A percentile compares a stretch with the other conserved stretches of the same genome.
phyloP scores from a whole-genome alignment of 2,888 invertebrate species.

The Drosophila longiperda region DNA sequence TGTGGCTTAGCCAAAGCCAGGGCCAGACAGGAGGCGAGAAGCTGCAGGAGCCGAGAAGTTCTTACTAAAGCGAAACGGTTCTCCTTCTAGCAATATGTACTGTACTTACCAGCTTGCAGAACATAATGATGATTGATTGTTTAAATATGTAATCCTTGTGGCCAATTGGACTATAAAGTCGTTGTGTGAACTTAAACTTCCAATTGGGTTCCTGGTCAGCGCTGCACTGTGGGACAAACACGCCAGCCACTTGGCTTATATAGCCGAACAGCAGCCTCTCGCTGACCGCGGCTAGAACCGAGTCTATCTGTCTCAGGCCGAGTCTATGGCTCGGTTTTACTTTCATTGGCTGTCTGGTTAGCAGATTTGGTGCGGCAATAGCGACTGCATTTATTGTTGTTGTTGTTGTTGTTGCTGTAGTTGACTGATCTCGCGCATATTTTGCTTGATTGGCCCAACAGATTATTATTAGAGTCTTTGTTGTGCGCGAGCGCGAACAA shows the following conservation, averaged over 20 bases:
- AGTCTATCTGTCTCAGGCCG: constrained; percentile 29
- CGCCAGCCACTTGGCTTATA: constrained; percentile 81
- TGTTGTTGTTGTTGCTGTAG: constrained; percentile 47
- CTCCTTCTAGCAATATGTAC: background rate
- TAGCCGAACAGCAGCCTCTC: constrained; percentile 71
- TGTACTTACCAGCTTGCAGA: constrained; percentile 84
- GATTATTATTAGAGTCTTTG: constrained; percentile 81
- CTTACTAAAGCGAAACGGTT: background rate
- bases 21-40: constrained; percentile 80
- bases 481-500: constrained; percentile 70
- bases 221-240: constrained; percentile 82
- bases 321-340: constrained; percentile 66
- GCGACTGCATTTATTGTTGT: constrained; percentile 36
- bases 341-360: constrained; percentile 65
- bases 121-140: constrained; percentile 75
- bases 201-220: constrained; percentile 84
- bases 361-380: constrained; percentile 60
- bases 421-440: constrained; percentile 82
- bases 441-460: constrained; percentile 82
- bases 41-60: constrained; percentile 58
- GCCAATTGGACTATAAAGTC: constrained; percentile 85
- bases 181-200: constrained; percentile 84
- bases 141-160: constrained; percentile 53
- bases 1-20: constrained; percentile 84
- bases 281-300: constrained; percentile 64